These are phyloP conservation scores for Cydia fagiglandana DNA, from an alignment of 1,140 invertebrate species.

Conservation along the genomic window DNA sequence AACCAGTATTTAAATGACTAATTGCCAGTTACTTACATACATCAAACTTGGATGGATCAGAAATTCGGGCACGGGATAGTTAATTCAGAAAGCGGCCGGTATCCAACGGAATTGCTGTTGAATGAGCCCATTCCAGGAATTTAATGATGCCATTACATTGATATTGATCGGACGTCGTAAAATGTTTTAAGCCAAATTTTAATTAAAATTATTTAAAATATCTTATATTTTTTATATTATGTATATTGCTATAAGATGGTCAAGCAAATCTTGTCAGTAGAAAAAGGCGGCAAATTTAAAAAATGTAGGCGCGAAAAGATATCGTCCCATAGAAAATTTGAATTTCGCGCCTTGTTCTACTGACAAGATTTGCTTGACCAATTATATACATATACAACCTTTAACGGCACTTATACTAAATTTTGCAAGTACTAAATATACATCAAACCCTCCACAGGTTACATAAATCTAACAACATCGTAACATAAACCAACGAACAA, in stretches of 20 bases:
- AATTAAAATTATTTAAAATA: not conserved
- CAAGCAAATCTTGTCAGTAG: too few species aligned
- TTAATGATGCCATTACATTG: not conserved
- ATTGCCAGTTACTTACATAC: not conserved
- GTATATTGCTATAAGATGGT: too few species aligned
- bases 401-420: too few species aligned
- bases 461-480: constrained; percentile 4
- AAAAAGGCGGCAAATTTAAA: too few species aligned
- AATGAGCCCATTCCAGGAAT: constrained; percentile 1
- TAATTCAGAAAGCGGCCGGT: not conserved
- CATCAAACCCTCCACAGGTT: not conserved
- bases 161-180: not conserved
- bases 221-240: too few species aligned
- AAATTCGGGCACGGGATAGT: not conserved
- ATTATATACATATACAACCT: too few species aligned
- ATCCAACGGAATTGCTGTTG: not conserved
- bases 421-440: not conserved
- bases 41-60: not conserved
- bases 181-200: not conserved
- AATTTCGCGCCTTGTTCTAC: too few species aligned
- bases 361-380: too few species aligned
- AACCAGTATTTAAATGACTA: too few species aligned
- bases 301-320: too few species aligned
- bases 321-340: too few species aligned
- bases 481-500: constrained; percentile 19